Evolutionary conservation across 35 echinoderm and acorn worm genomes (phyloP), one percentile per base, ranked within the genome.

Genomic region (Lytechinus pictus): DNA sequence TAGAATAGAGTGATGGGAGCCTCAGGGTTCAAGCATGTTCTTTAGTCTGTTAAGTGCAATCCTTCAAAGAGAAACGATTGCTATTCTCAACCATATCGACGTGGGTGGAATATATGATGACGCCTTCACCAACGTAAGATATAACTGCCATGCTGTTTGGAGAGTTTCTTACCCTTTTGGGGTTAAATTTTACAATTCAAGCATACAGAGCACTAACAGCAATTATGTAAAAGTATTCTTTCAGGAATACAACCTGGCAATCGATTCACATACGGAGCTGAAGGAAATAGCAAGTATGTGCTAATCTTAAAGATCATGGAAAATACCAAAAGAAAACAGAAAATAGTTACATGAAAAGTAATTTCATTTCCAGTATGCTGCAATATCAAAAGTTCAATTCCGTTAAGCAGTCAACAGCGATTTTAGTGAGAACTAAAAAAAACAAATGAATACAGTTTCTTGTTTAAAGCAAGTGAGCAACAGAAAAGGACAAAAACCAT

Each of bases 51-150:
- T 79, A 79, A 79, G 66, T 79, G 66, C 66, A 19, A 79, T 79
- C 66, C 66, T n/a, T 79, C 66, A n/a, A 79, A 24, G 21, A 24
- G 21, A 79, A 60, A 79, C 4, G 61, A 72, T 72, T 57, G 19
- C 16, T 72, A 24, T 79, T 24, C 21, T 19, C 66, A 24, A 16
- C 12, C 66, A 7, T 79, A 24, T 24, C n/a, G 19, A 79, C 19
- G 66, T 79, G 66, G 66, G 66, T 79, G 66, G 66, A 79, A 79
- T 79, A 79, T 79, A 79, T n/a, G 16, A 79, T 79, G 66, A n/a
- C 66, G 66, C 16, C 66, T 79, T 24, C 66, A 24, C 2, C 19
- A 79, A 24, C 66, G 21, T 7, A 16, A 79, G 66, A 79, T 24
- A 79, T 79, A 5, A 24, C 66, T n/a, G 9, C 1, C 66, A 79